These are phyloP conservation scores for Melipona quadrifasciata DNA, from an alignment of 1,140 invertebrate genomes.

Conservation along the genomic window DNA sequence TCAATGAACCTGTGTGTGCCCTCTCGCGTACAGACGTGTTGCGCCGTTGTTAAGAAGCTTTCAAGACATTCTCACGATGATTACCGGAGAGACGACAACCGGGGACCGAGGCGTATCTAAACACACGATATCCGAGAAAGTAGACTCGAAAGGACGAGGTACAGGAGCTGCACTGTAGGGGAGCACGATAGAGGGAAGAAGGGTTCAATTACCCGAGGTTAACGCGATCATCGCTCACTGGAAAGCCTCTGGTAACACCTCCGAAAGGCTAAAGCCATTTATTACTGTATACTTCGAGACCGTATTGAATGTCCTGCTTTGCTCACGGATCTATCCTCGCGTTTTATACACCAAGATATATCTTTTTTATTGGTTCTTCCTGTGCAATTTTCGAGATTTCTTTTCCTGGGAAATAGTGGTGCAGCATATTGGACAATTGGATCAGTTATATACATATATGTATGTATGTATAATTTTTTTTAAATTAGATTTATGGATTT, in stretches of 20 bases:
- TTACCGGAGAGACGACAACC: not conserved
- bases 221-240: conserved; percentile 71
- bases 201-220: conserved; percentile 74
- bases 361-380: not conserved
- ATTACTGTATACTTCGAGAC: conserved; percentile 1
- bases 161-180: not conserved
- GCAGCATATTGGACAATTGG: no score
- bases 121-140: conserved; percentile 3
- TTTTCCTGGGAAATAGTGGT: no score
- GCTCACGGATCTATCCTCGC: not conserved
- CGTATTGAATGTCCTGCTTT: conserved; percentile 39
- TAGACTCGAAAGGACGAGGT: conserved; percentile 12
- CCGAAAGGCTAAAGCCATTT: conserved; percentile 41
- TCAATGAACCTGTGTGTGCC: not conserved
- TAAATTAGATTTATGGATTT: no score
- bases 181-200: conserved; percentile 28
- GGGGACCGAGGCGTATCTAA: not conserved
- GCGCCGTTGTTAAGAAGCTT: not conserved
- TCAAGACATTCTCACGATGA: not conserved
- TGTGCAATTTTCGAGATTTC: not conserved
- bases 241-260: conserved; percentile 55
- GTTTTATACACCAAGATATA: not conserved
- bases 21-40: not conserved
- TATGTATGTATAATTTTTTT: no score
- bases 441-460: no score